Conservation (phyloP, 2,113 vertebrate species). For the Acanthochromis polyacanthus region DNA sequence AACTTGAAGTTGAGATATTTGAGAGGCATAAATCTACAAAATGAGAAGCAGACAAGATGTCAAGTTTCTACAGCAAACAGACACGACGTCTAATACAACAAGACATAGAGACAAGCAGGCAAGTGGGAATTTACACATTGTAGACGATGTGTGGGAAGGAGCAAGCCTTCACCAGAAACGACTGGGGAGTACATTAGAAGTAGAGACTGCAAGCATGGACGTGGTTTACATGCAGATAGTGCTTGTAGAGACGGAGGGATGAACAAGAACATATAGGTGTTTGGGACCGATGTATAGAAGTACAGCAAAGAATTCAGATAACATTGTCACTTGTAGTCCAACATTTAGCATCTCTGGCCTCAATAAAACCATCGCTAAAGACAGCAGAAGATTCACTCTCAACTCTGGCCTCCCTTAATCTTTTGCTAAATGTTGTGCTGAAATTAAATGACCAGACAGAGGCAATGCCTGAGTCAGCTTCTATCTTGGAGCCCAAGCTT, state of each 20-base stretch:
- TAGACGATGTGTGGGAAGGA: slow-evolving; percentile 39
- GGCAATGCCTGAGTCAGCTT: slow-evolving; percentile 59
- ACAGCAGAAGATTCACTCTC: slow-evolving; percentile 30
- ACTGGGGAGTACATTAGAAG: slow-evolving; percentile 29
- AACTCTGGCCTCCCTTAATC: slow-evolving; percentile 55
- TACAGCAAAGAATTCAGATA: not conserved
- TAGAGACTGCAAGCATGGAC: slow-evolving; percentile 17
- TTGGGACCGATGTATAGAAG: slow-evolving; percentile 15
- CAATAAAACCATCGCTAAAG: slow-evolving; percentile 45
- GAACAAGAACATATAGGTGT: slow-evolving; percentile 19
- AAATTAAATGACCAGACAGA: slow-evolving; percentile 70
- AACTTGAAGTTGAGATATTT: slow-evolving; percentile 3
- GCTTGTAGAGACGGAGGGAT: slow-evolving; percentile 18
- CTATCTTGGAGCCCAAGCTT: slow-evolving; percentile 66
- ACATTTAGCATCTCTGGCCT: slow-evolving; percentile 26
- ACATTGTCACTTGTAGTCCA: slow-evolving; percentile 9
- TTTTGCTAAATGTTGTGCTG: slow-evolving; percentile 56
- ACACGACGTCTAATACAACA: not conserved
- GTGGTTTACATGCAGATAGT: slow-evolving; percentile 57
- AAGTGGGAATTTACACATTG: slow-evolving; percentile 31
- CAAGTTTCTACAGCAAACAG: slow-evolving; percentile 25
- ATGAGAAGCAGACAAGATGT: not conserved
- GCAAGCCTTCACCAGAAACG: slow-evolving; percentile 21
- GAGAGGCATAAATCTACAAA: slow-evolving; percentile 14
- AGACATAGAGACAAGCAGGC: slow-evolving; percentile 22